Evolutionary conservation across 2,113 vertebrate genomes (phyloP).

Genomic region (Takifugu flavidus): DNA sequence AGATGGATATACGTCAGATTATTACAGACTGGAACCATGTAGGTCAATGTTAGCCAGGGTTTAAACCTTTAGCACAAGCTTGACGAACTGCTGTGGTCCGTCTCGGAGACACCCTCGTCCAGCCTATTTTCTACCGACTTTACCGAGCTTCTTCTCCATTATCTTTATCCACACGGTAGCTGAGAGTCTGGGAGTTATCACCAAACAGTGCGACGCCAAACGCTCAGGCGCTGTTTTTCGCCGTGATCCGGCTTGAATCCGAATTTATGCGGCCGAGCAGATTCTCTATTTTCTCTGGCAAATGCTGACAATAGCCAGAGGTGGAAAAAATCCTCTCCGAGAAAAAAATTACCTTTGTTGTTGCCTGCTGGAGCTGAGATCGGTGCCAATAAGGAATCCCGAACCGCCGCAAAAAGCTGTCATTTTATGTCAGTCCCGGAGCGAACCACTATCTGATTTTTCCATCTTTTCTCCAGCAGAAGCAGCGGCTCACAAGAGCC

Average conservation of each 20-base stretch:
- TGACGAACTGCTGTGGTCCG: slow-evolving; percentile 20
- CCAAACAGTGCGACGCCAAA: not conserved
- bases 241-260: slow-evolving; percentile 33
- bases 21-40: not conserved
- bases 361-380: slow-evolving; percentile 32
- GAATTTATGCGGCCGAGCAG: slow-evolving; percentile 43
- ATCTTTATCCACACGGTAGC: not conserved
- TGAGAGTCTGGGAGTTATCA: not conserved
- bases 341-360: slow-evolving; percentile 62
- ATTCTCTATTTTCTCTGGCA: slow-evolving; percentile 46
- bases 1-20: not conserved
- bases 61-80: slow-evolving; percentile 9
- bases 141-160: slow-evolving; percentile 3
- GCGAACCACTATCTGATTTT: slow-evolving; percentile 50
- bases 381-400: slow-evolving; percentile 19
- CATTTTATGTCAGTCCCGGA: slow-evolving; percentile 40
- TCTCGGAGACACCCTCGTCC: slow-evolving; percentile 62
- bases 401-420: slow-evolving; percentile 12
- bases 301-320: slow-evolving; percentile 59
- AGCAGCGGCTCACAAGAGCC: slow-evolving; percentile 70
- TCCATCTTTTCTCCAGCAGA: slow-evolving; percentile 68
- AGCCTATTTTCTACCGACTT: slow-evolving; percentile 37
- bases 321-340: slow-evolving; percentile 33
- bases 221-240: not conserved
- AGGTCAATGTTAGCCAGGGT: not conserved